phyloP scores from a whole-genome alignment of 2,888 invertebrate genomes.

The Drosophila engyochracea region DNA sequence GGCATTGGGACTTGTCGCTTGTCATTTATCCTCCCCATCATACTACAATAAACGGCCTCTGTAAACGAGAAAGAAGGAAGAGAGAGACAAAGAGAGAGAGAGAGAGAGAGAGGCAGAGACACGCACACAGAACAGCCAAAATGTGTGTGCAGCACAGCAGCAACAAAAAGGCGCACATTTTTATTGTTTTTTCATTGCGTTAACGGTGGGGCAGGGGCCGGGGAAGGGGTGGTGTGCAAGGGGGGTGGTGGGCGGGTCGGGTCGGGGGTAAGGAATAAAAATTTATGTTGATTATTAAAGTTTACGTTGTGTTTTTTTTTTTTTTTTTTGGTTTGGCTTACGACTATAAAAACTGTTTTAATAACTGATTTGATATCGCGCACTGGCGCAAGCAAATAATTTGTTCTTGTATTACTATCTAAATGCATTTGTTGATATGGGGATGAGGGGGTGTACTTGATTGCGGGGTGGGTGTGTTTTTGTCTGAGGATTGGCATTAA shows the following conservation, averaged over 20 bases:
- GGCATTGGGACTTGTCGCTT: constrained; percentile 65
- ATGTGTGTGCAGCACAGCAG: constrained; percentile 37
- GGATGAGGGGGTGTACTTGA: constrained; percentile 6
- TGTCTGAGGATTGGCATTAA: constrained; percentile 19
- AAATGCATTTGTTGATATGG: constrained; percentile 40
- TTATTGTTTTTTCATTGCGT: constrained; percentile 15
- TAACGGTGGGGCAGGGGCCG: constrained; percentile 44
- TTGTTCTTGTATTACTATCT: constrained; percentile 40
- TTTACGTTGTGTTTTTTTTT: constrained; percentile 44
- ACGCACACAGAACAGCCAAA: constrained; percentile 67
- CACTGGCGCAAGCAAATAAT: constrained; percentile 50
- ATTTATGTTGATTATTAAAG: constrained; percentile 81
- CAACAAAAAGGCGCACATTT: constrained; percentile 37
- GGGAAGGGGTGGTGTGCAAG: constrained; percentile 20
- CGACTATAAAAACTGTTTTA: constrained; percentile 60
- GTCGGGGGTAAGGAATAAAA: constrained; percentile 73
- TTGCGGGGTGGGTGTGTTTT: constrained; percentile 1
- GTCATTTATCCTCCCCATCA: constrained; percentile 86
- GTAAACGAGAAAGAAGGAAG: constrained; percentile 87
- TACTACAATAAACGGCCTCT: constrained; percentile 92
- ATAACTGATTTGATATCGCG: constrained; percentile 29
- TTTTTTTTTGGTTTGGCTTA: constrained; percentile 51
- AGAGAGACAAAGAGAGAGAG: constrained; percentile 84
- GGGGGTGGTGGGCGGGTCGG: constrained; percentile 5
- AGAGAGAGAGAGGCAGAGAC: constrained; percentile 75